Base-by-base conservation (phyloP, 1,140 invertebrate species). In the Trichonephila clavipes region DNA sequence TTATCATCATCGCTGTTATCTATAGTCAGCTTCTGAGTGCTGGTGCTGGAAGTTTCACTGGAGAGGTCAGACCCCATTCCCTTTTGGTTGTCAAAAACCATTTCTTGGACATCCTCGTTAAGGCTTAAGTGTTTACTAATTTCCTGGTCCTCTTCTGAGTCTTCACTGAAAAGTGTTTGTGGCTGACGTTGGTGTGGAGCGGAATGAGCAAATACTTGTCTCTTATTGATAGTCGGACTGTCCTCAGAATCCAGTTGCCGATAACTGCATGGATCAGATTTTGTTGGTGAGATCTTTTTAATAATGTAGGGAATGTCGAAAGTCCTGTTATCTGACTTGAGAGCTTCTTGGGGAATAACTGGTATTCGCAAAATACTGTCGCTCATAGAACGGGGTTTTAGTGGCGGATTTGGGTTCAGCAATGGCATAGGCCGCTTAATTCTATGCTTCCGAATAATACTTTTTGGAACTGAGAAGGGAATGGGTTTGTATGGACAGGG, bases 241-340 rank as follows among this genome's bases (percentile, higher is more conserved):
- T 89, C 88, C 4, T 16, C 69, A n/a, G 44, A 72, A 77, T 89
- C 61, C 18, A 77, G 16, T 44, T 82, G 89, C 44, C 21, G 72
- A 64, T 58, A 90, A 59, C 66, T 82, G n/a, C 44, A 61, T 34
- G 89, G 89, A 19, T 90, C 89, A 3, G 89, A 90, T 40, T 90
- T 90, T 21, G 89, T 90, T n/a, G 58, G 69, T 6, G 72, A 92
- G 62, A 62, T 92, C 90, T 86, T 92, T 66, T 62, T 91, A n/a
- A 62, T 28, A 82, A 66, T 28, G 28, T 69, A 14, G 1, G 34
- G 61, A 7, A 77, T n/a, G 18, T 89, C 66, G n/a, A 16, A 44
- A 72, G 16, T 77, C 24, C 62, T 89, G 66, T 40, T 51, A 21
- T 40, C 44, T 72, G 72, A 66, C n/a, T 28, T n/a, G 77, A 24